Percentiles rank a stretch among this genome's conserved stretches.
phyloP scores from a whole-genome alignment of 2,113 vertebrate genomes.

The Coptodon rendalli region DNA sequence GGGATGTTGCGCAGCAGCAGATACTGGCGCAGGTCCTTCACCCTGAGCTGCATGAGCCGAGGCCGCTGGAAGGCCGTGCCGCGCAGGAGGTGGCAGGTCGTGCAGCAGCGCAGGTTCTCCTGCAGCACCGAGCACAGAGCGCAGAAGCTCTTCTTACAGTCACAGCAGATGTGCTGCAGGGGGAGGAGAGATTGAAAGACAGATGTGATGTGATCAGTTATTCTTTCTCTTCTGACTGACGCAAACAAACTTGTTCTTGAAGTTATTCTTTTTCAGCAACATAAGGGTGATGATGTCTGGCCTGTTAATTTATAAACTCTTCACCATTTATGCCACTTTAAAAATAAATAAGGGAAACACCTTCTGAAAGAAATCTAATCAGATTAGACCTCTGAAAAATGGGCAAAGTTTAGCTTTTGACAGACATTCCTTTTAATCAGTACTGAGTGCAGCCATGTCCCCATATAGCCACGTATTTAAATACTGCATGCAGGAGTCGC shows the following conservation, averaged over 20 bases:
- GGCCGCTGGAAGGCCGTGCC: conserved; percentile 90
- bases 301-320: background rate
- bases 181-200: background rate
- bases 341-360: conserved; percentile 7
- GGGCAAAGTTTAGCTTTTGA: background rate
- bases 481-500: background rate
- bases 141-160: conserved; percentile 96
- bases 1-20: conserved; percentile 90
- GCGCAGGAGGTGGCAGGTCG: conserved; percentile 86
- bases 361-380: background rate
- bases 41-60: conserved; percentile 87
- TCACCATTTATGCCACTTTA: background rate
- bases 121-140: conserved; percentile 86
- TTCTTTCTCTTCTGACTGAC: background rate
- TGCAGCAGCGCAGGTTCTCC: conserved; percentile 86
- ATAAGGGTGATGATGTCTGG: background rate
- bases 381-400: background rate
- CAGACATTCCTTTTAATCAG: background rate
- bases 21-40: conserved; percentile 94
- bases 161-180: conserved; percentile 86
- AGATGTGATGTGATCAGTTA: background rate
- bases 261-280: background rate
- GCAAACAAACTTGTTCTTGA: background rate
- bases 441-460: background rate
- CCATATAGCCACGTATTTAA: background rate